These are phyloP conservation scores for Pyrrhosoma nymphula DNA, from an alignment of 2,888 invertebrate genomes.

Conservation along the genomic window DNA sequence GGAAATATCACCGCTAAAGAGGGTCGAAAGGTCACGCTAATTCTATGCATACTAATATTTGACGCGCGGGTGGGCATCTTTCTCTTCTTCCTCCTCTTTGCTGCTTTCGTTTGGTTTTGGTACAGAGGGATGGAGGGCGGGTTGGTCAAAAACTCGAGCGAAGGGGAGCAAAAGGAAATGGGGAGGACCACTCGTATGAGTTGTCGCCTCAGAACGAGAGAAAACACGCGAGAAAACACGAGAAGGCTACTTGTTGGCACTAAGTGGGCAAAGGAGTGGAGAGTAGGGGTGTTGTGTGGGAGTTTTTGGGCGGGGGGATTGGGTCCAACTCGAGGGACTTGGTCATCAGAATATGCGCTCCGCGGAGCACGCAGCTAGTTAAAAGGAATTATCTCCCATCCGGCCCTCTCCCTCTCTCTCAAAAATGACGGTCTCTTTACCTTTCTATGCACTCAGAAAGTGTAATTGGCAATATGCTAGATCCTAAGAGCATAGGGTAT, in stretches of 20 bases:
- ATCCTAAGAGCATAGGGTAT: no score
- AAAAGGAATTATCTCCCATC: neutral
- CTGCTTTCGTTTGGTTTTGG: neutral
- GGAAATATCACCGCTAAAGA: neutral
- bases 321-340: neutral
- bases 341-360: neutral
- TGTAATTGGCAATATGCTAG: no score
- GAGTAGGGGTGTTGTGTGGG: no score
- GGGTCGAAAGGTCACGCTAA: slow-evolving; percentile 12
- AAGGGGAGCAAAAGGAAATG: neutral
- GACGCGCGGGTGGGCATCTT: neutral
- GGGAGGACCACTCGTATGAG: neutral
- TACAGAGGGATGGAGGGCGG: neutral
- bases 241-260: neutral
- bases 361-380: neutral
- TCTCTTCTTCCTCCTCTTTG: neutral
- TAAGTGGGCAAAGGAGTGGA: neutral
- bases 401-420: neutral
- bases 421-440: neutral
- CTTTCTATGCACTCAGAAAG: no score
- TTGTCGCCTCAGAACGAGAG: neutral
- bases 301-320: neutral
- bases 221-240: neutral
- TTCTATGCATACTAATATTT: slow-evolving; percentile 32
- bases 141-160: neutral